Conservation (phyloP, 1,140 invertebrate genomes). For the Belonocnema kinseyi region DNA sequence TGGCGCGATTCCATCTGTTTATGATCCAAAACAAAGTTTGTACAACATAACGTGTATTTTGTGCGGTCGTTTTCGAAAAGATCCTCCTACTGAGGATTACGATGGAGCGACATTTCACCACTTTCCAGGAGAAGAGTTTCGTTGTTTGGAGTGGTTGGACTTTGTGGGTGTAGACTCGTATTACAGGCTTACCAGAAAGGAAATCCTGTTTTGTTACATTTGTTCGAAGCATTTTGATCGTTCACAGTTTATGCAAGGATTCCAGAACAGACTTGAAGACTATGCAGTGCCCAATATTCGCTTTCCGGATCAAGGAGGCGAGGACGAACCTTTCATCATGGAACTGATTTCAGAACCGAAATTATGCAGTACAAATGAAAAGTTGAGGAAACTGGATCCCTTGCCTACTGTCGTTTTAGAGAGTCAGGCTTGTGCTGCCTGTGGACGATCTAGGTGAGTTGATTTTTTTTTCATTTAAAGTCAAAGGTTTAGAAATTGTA, state of each 20-base stretch:
- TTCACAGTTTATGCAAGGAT: constrained; percentile 67
- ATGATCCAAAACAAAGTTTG: constrained; percentile 72
- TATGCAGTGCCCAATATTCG: constrained; percentile 69
- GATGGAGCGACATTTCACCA: constrained; percentile 72
- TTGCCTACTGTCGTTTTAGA: constrained; percentile 61
- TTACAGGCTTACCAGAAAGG: constrained; percentile 71
- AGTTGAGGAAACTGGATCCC: constrained; percentile 58
- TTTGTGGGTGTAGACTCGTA: constrained; percentile 73
- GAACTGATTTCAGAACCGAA: constrained; percentile 52
- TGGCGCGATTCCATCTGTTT: constrained; percentile 69
- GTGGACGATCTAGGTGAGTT: constrained; percentile 59
- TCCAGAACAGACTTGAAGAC: constrained; percentile 63
- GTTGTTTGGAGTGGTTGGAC: constrained; percentile 72
- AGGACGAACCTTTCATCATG: constrained; percentile 47
- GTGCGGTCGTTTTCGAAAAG: constrained; percentile 63
- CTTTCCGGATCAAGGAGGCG: constrained; percentile 56
- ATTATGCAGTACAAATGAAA: constrained; percentile 46
- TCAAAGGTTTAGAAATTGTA: background rate
- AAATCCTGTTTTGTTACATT: constrained; percentile 74
- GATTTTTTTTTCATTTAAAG: background rate
- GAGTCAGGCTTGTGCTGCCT: constrained; percentile 72
- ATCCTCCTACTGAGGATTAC: constrained; percentile 63
- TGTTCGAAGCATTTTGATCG: constrained; percentile 72
- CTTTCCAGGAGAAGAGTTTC: constrained; percentile 73
- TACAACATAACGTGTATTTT: constrained; percentile 73